These are phyloP conservation scores for Lerista edwardsae DNA, from an alignment of 2,797 vertebrate species.

Conservation along the genomic window DNA sequence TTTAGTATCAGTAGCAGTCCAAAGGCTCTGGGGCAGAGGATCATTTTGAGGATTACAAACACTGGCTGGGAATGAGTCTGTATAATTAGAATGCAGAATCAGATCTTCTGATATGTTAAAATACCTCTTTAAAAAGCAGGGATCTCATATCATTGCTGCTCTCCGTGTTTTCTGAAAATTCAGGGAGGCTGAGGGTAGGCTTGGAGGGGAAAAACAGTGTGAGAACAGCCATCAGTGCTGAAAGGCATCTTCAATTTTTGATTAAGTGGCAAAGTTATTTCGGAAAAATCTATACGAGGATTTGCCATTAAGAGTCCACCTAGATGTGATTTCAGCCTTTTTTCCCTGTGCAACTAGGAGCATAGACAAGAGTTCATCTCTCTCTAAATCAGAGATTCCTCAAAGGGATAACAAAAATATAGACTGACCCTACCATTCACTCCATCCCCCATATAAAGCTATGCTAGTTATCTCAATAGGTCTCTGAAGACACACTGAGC, in stretches of 20 bases:
- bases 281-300: background rate
- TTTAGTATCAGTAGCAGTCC: background rate
- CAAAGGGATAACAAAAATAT: slow-evolving; percentile 13
- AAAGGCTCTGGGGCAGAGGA: background rate
- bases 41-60: background rate
- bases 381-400: background rate
- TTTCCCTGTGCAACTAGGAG: background rate
- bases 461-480: background rate
- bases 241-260: slow-evolving; percentile 14
- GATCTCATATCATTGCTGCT: background rate
- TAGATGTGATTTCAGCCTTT: background rate
- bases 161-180: background rate
- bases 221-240: background rate
- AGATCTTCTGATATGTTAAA: background rate
- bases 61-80: background rate
- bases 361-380: background rate
- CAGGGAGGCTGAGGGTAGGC: background rate
- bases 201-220: background rate
- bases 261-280: slow-evolving; percentile 22
- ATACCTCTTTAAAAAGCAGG: background rate
- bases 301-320: slow-evolving; percentile 6
- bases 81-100: slow-evolving; percentile 11
- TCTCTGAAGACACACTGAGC: background rate
- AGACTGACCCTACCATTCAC: background rate
- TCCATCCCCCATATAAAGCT: background rate